Evolutionary conservation across 2,797 vertebrate genomes (phyloP).

Genomic region (Chiloscyllium punctatum): DNA sequence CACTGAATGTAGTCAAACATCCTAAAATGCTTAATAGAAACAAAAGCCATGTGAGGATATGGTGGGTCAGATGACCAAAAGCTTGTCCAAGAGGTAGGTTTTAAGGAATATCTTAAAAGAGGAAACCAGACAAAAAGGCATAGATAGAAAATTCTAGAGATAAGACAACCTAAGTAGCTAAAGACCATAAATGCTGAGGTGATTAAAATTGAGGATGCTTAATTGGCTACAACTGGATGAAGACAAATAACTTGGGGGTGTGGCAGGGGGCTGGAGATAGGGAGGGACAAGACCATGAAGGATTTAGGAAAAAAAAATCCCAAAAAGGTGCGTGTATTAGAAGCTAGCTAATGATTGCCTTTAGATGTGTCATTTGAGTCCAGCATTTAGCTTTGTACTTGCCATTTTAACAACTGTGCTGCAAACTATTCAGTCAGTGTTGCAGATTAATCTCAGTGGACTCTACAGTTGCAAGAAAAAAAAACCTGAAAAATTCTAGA

Average conservation of each 20-base stretch:
- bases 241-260: not conserved
- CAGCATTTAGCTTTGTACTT: not conserved
- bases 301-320: not conserved
- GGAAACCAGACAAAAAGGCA: not conserved
- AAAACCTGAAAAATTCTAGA: not conserved
- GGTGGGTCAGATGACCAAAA: not conserved
- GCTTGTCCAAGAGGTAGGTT: not conserved
- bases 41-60: not conserved
- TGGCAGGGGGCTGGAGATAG: not conserved
- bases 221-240: not conserved
- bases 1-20: not conserved
- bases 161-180: too few species aligned
- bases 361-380: not conserved
- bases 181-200: not conserved
- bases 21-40: not conserved
- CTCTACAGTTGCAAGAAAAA: not conserved
- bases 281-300: too few species aligned
- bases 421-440: not conserved
- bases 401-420: not conserved
- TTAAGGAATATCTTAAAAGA: not conserved
- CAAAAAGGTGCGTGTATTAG: not conserved
- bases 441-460: not conserved
- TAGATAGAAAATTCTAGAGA: not conserved
- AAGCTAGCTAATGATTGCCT: not conserved
- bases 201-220: not conserved